Base-by-base conservation (phyloP, 2,113 vertebrate species). In the Leucopternis melanops region DNA sequence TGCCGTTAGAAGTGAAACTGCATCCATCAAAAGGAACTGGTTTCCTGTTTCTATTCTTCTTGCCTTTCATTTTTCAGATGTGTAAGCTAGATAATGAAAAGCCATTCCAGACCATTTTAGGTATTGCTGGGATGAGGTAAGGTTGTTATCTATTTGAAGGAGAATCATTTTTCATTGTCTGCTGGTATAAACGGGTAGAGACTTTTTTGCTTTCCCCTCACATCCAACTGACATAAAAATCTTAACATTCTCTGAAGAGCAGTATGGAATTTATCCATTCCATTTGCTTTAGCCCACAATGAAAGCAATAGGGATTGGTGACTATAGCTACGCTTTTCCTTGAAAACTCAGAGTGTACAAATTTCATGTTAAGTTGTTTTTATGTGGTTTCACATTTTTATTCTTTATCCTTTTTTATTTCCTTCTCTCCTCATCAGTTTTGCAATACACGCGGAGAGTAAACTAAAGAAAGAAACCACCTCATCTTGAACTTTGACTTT, bases 161-260 rank as follows among this genome's bases (percentile, higher is more conserved):
- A 90, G 85, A 91, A 91, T 86, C 44, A 90, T 95, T 96, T 97
- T 94, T 97, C 96, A 92, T 94, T 91, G 94, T 94, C 81, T 58
- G 26, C 50, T 82, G 70, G 62, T 88, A 92, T 95, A 91, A 96
- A 92, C 6, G 2, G 58, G 94, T 25, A 85, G 73, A 65, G n/a
- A 69, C 26, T 36, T 75, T 85, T 94, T 86, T 70, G 65, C 78
- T 95, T 95, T 96, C 92, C 42, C 15, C 55, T 92, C 93, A 91
- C 66, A 92, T 97, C 25, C 79, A 91, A 74, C 87, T 94, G 89
- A 94, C 74, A 88, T 70, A 86, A 86, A 94, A 95, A 95, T 90
- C n/a, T 90, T 54, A 72, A 54, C 66, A 50, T 85, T 84, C 62
- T 95, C 84, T 45, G 25, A 90, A 88, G 55, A 95, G 81, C 58